Conservation (phyloP, 2,797 vertebrate species). For the Fratercula arctica region DNA sequence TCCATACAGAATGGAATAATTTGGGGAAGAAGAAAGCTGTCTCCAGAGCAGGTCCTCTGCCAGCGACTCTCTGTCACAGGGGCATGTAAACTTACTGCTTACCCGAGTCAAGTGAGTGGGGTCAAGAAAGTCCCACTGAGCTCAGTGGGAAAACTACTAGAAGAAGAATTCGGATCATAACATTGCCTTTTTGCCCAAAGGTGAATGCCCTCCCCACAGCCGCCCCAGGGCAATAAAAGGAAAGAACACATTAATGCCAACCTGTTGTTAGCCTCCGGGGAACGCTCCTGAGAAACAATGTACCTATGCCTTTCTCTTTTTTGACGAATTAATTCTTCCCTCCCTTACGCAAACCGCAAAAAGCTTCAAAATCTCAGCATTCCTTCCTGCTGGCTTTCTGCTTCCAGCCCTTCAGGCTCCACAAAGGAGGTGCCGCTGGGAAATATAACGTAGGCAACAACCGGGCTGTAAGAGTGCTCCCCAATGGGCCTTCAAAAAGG, state of each 20-base stretch:
- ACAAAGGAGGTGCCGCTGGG: background rate
- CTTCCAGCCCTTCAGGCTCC: background rate
- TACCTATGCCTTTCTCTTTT: background rate
- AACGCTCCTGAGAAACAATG: background rate
- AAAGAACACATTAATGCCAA: background rate
- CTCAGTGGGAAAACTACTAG: background rate
- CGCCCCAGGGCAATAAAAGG: background rate
- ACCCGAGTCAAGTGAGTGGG: background rate
- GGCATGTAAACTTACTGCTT: background rate
- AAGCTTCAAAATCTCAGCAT: background rate
- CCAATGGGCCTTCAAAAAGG: background rate
- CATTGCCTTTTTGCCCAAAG: background rate
- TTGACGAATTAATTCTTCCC: background rate
- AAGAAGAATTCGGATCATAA: background rate
- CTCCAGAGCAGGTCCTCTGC: background rate
- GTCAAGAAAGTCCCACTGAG: background rate
- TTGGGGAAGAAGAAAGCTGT: background rate
- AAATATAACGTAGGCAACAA: background rate
- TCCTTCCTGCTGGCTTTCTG: background rate
- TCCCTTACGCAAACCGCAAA: background rate
- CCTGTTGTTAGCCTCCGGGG: background rate
- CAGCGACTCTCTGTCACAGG: background rate
- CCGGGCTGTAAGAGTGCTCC: background rate
- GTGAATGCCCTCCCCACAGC: background rate
- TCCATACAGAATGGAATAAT: background rate